A percentile compares a stretch with the other conserved stretches of the same genome.
phyloP scores from a whole-genome alignment of 2,113 vertebrate species.

The Columba janthina region DNA sequence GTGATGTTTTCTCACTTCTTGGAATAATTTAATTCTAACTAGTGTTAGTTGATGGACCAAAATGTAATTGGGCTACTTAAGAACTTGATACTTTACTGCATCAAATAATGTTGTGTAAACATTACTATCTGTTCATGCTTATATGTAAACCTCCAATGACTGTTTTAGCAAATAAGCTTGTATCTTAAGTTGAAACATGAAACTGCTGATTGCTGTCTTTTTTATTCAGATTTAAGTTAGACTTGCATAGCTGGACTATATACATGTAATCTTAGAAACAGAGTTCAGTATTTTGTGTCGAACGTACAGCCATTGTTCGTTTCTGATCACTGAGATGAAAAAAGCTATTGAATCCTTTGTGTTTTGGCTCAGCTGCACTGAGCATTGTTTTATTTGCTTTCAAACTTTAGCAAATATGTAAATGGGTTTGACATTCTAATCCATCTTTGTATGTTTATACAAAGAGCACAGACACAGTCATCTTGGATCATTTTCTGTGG shows the following conservation, averaged over 20 bases:
- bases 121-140: background rate
- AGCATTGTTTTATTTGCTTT: slow-evolving; percentile 29
- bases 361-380: background rate
- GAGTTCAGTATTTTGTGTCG: background rate
- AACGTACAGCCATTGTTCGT: background rate
- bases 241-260: background rate
- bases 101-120: background rate
- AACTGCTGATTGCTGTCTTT: background rate
- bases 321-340: background rate
- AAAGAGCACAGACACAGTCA: background rate
- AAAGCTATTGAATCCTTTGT: background rate
- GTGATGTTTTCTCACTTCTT: background rate
- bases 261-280: background rate
- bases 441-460: background rate
- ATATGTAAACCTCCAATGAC: background rate
- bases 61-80: background rate
- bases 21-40: background rate
- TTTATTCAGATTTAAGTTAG: background rate
- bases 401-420: background rate
- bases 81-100: background rate
- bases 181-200: background rate
- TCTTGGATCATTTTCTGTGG: background rate
- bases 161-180: background rate
- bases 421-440: background rate
- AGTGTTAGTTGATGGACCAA: background rate